Base-by-base conservation (phyloP, 2,113 vertebrate species). In the Rhinichthys klamathensis region DNA sequence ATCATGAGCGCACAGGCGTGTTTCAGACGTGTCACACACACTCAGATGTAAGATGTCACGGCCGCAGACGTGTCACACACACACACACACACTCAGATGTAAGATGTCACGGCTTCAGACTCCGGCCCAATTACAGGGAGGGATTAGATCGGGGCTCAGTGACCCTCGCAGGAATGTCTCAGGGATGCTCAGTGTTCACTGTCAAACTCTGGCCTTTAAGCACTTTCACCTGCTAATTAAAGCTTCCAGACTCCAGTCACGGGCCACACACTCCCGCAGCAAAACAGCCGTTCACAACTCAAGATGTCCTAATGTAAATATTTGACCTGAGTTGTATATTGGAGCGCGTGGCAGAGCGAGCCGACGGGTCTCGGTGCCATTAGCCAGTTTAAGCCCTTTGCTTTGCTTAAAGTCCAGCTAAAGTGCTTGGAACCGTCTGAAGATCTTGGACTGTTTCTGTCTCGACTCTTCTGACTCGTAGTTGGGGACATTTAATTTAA, bases 161-260 rank as follows among this genome's bases (percentile, higher is more conserved):
- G 95, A 95, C 95, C 95, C 94, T 92, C 90, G 74, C 61, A 92
- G 93, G 95, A 95, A 95, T 95, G 93, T 91, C 87, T 88, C 89
- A 88, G 84, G 92, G 92, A 93, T 89, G 79, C 89, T 92, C 88
- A 92, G 93, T 94, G 93, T 94, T 93, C 89, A 87, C 91, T 94
- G 94, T 95, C 94, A 94, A 90, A 88, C 85, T 89, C 88, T 56
- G 46, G 88, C 88, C 93, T 93, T 92, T 92, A 95, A 95, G 94
- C 93, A 93, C 92, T 95, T 94, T 95, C 95, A 94, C 94, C 95
- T 95, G 95, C 93, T 95, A 94, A 95, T 95, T 95, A 95, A 92
- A 86, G 90, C 78, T 4, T 86, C 85, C 87, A 77, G 60, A 27
- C 84, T 86, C 44, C 87, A 84, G 86, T 88, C 86, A 75, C 75